phyloP scores from a whole-genome alignment of 1,140 invertebrate species.

The Ganaspis sp. region DNA sequence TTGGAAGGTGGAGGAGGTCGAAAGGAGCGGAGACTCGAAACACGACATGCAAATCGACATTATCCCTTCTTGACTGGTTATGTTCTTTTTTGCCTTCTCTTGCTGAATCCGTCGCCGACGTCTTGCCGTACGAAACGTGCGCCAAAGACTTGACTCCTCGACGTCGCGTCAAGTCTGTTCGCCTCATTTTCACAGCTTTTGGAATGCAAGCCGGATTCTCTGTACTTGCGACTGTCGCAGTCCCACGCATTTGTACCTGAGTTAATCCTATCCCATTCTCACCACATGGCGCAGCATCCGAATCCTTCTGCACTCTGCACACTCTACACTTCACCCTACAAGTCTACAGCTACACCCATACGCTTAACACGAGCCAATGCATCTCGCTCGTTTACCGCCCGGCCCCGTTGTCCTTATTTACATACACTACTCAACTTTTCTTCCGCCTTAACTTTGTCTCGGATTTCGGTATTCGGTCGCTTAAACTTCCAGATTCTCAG shows the following conservation, averaged over 20 bases:
- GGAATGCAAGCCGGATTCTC: not conserved
- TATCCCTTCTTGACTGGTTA: slow-evolving; percentile 9
- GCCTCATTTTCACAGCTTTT: not conserved
- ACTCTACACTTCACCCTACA: no score
- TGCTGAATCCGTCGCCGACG: not conserved
- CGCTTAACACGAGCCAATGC: not conserved
- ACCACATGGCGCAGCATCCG: not conserved
- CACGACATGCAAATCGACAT: slow-evolving; percentile 23
- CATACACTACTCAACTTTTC: slow-evolving; percentile 5
- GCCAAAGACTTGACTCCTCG: not conserved
- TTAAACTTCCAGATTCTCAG: not conserved
- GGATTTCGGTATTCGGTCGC: not conserved
- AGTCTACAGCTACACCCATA: no score
- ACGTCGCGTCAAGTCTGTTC: not conserved
- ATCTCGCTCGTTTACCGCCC: not conserved
- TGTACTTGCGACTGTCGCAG: not conserved
- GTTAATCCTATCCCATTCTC: not conserved
- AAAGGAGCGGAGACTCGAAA: not conserved
- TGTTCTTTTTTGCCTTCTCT: not conserved
- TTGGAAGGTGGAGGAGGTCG: not conserved
- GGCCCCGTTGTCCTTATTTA: not conserved
- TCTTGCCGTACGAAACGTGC: not conserved
- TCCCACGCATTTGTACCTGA: not conserved
- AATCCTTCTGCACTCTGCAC: not conserved
- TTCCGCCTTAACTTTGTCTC: not conserved